A percentile compares a stretch with the other conserved stretches of the same genome.
phyloP scores from a whole-genome alignment of 1,140 invertebrate species.

The Calliopsis andreniformis region DNA sequence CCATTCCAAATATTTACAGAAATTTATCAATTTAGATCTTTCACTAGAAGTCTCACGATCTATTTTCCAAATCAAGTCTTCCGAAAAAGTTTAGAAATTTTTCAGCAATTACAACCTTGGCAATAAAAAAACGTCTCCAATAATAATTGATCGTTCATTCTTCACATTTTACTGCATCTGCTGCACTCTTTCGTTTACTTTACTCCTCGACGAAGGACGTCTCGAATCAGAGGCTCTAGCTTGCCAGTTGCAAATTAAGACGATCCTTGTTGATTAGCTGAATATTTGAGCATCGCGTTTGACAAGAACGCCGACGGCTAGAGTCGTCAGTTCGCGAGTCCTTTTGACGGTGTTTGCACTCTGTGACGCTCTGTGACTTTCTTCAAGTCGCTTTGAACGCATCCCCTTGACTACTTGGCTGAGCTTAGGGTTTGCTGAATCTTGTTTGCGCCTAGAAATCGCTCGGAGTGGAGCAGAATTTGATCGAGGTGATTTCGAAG shows the following conservation, averaged over 20 bases:
- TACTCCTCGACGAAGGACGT: neutral
- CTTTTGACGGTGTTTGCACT: conserved; percentile 32
- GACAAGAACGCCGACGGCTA: conserved; percentile 30
- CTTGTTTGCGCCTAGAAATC: neutral
- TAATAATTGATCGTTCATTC: conserved; percentile 20
- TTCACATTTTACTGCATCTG: conserved; percentile 38
- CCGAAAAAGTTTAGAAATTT: conserved; percentile 36
- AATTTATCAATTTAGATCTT: too few species aligned
- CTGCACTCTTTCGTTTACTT: conserved; percentile 25
- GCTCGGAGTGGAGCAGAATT: neutral
- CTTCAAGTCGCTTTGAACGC: conserved; percentile 10
- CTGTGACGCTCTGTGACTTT: neutral
- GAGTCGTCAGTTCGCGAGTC: conserved; percentile 36
- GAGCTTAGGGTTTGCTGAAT: neutral
- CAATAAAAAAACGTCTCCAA: conserved; percentile 51
- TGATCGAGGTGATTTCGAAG: neutral
- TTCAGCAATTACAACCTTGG: too few species aligned
- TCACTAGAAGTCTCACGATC: too few species aligned
- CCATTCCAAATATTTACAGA: too few species aligned
- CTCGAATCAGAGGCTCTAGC: neutral
- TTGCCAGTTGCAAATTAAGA: conserved; percentile 28
- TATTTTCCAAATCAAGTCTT: too few species aligned
- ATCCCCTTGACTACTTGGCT: neutral
- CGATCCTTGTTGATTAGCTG: conserved; percentile 31
- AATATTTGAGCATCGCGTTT: conserved; percentile 30